Evolutionary conservation across 1,140 invertebrate genomes (phyloP).

Genomic region (Episyrphus balteatus): DNA sequence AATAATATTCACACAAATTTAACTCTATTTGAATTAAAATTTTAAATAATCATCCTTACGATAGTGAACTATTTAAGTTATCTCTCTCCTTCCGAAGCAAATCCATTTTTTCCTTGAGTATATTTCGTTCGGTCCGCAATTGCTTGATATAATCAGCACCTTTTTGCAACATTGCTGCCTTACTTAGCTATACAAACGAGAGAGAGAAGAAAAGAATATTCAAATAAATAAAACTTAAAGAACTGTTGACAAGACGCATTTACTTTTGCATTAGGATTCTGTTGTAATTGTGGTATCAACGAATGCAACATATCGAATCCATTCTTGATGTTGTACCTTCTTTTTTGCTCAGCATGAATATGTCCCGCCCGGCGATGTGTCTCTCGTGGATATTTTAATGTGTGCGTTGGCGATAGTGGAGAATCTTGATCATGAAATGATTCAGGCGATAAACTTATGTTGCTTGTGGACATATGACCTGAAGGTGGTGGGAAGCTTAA

Average conservation of each 20-base stretch:
- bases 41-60: no score
- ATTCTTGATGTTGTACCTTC: slow-evolving; percentile 94
- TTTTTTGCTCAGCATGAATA: slow-evolving; percentile 95
- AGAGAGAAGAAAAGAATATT: background rate
- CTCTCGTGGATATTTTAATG: slow-evolving; percentile 27
- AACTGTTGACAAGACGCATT: slow-evolving; percentile 13
- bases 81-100: slow-evolving; percentile 78
- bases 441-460: slow-evolving; percentile 27
- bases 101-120: slow-evolving; percentile 85
- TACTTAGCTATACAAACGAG: slow-evolving; percentile 55
- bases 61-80: slow-evolving; percentile 65
- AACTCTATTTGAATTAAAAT: background rate
- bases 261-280: slow-evolving; percentile 84
- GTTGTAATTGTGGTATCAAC: slow-evolving; percentile 83
- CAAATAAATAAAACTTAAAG: slow-evolving; percentile 4
- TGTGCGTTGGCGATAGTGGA: slow-evolving; percentile 38
- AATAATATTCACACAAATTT: slow-evolving; percentile 1
- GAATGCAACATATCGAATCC: slow-evolving; percentile 91
- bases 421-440: slow-evolving; percentile 34
- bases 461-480: background rate
- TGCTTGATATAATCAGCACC: slow-evolving; percentile 92
- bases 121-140: slow-evolving; percentile 70
- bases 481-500: slow-evolving; percentile 8
- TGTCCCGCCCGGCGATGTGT: slow-evolving; percentile 65
- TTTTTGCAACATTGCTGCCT: slow-evolving; percentile 94